phyloP scores from a whole-genome alignment of 92 coral and sea anemone genomes.

The Muricea muricata region DNA sequence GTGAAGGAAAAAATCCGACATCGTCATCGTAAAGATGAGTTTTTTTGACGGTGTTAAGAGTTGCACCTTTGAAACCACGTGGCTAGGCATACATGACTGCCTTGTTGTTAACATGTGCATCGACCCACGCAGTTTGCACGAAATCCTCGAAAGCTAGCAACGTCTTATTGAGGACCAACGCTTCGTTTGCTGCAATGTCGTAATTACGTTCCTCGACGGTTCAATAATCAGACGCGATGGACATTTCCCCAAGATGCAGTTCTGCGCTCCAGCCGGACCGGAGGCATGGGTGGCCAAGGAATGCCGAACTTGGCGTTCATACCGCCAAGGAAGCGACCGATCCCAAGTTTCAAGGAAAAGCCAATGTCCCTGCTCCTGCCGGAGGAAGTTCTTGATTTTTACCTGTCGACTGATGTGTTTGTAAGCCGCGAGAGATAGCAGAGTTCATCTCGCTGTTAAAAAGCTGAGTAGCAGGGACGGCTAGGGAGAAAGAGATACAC shows the following conservation, averaged over 20 bases:
- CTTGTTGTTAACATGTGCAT: neutral
- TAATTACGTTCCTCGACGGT: neutral
- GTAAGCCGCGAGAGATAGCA: slow-evolving; percentile 47
- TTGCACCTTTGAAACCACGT: neutral
- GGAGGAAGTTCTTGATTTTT: neutral
- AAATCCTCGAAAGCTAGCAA: neutral
- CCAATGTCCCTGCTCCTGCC: neutral
- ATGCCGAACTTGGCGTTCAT: slow-evolving; percentile 34
- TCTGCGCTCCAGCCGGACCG: slow-evolving; percentile 44
- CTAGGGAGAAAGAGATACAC: slow-evolving; percentile 44
- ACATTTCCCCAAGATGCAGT: neutral
- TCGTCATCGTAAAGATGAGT: neutral
- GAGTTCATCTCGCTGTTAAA: slow-evolving; percentile 56
- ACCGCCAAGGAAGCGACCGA: slow-evolving; percentile 39
- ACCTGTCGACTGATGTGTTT: slow-evolving; percentile 41
- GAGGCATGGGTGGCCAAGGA: slow-evolving; percentile 51
- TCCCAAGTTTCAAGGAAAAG: slow-evolving; percentile 28
- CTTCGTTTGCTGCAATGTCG: slow-evolving; percentile 35
- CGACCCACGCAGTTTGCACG: neutral
- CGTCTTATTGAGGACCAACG: slow-evolving; percentile 54
- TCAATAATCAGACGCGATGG: slow-evolving; percentile 41
- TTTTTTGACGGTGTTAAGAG: neutral
- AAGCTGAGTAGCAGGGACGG: slow-evolving; percentile 58
- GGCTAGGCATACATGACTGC: slow-evolving; percentile 1
- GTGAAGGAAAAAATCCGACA: slow-evolving; percentile 13